Conservation (phyloP, 2,113 vertebrate species). For the Motacilla tschutschensis region DNA sequence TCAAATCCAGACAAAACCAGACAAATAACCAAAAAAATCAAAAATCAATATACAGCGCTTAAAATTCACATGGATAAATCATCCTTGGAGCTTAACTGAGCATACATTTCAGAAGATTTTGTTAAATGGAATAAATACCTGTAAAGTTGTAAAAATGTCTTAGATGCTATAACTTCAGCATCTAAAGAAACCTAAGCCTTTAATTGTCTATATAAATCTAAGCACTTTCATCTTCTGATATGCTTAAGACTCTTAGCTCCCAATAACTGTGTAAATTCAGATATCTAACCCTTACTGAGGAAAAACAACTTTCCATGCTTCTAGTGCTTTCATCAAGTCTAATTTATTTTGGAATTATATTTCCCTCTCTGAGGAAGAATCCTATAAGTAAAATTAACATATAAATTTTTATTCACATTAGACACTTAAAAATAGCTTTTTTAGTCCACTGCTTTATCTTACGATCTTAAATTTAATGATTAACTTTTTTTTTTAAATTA, state of each 20-base stretch:
- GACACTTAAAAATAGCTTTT: neutral
- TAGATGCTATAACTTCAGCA: neutral
- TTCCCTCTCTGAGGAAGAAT: neutral
- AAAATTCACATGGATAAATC: neutral
- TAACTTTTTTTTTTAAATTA: neutral
- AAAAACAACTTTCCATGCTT: neutral
- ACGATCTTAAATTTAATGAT: neutral
- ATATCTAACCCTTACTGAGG: neutral
- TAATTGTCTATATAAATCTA: neutral
- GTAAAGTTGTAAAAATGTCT: neutral
- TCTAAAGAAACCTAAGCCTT: neutral
- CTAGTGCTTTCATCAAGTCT: neutral
- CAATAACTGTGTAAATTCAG: neutral
- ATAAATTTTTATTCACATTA: neutral
- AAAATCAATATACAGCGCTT: neutral
- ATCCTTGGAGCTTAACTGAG: neutral
- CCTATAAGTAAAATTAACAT: neutral
- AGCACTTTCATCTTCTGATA: neutral
- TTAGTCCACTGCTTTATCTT: neutral
- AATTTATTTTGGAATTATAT: neutral
- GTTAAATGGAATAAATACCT: neutral
- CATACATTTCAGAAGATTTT: neutral
- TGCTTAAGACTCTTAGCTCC: neutral
- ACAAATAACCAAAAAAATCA: neutral
- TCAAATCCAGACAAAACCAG: neutral